Base-by-base conservation (phyloP, 2,113 vertebrate genomes). In the Hymenochirus boettgeri region DNA sequence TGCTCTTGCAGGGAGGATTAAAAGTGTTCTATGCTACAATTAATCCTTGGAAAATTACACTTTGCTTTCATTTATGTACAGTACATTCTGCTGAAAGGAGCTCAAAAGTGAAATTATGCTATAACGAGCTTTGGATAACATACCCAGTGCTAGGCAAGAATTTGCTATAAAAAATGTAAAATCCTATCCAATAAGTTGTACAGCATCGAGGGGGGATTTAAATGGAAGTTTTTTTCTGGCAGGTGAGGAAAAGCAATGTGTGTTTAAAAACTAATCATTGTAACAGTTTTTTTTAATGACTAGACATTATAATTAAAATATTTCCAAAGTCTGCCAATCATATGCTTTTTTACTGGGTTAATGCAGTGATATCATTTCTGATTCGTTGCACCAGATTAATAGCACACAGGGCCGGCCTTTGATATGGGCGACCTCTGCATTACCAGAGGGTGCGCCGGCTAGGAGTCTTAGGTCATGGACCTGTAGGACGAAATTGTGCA, bases 191-290 rank as follows among this genome's bases (percentile, higher is more conserved):
- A 29, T 61, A 31, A 13, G 27, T 22, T 22, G 4, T 24, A 4
- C 11, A 45, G 76, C 81, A 83, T n/a, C 66, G 5, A 25, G 62
- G 69, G 74, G 61, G 64, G 71, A 66, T 72, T 61, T 71, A 69
- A 70, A 26, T 54, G 58, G 61, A 64, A 70, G 64, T 6, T 42
- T 42, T 29, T 11, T 76, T 82, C 62, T 73, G 70, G 19, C 83
- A 98, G 95, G 96, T 84, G 96, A 99, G 81, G 94, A 97, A 70
- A 99, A 98, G 33, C 33, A 35, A 35, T 35, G 33, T 12, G 33
- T 35, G 8, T 35, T 12, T 13, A 12, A 35, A 35, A 35, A 35
- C n/a, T n/a, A 35, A 35, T 35, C 33, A 35, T 35, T 35, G 3
- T 8, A 35, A 35, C n/a, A n/a, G n/a, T n/a, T n/a, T n/a, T n/a